Evolutionary conservation across 2,888 invertebrate genomes (phyloP).

Genomic region (Spicauda simplicius): DNA sequence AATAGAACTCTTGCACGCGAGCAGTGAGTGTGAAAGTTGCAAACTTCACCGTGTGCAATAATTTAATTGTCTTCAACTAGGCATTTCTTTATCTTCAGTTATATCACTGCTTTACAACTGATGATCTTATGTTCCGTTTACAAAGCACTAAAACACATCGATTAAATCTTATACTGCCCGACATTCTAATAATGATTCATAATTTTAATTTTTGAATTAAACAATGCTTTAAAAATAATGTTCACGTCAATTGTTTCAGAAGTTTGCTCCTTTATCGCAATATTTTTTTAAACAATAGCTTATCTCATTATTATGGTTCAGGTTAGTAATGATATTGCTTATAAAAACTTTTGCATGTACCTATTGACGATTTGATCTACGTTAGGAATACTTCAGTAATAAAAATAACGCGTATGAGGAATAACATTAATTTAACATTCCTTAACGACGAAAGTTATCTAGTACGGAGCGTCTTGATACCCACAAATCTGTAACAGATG

Average conservation of each 20-base stretch:
- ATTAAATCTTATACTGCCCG: neutral
- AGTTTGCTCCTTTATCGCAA: constrained; percentile 15
- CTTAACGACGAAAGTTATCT: neutral
- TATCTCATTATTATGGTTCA: constrained; percentile 12
- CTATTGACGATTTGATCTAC: neutral
- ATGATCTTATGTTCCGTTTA: constrained; percentile 1
- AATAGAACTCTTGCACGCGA: constrained; percentile 32
- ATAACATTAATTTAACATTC: neutral
- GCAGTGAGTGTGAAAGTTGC: constrained; percentile 34
- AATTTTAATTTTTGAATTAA: neutral
- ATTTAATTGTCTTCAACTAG: constrained; percentile 28
- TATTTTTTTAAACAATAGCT: constrained; percentile 5
- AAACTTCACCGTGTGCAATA: constrained; percentile 26
- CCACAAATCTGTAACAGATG: constrained; percentile 33
- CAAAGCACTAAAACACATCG: neutral
- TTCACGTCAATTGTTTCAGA: constrained; percentile 8
- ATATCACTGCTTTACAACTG: constrained; percentile 9
- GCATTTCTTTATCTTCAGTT: constrained; percentile 9
- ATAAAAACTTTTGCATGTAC: constrained; percentile 4
- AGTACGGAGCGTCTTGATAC: constrained; percentile 1
- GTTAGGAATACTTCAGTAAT: neutral
- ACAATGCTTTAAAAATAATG: constrained; percentile 7
- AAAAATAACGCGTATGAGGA: neutral
- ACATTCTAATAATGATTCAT: neutral
- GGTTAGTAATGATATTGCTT: constrained; percentile 6